Evolutionary conservation across 2,888 invertebrate species (phyloP), one percentile per base, ranked within the genome.

Genomic region (Acanthosepion pharaonis): DNA sequence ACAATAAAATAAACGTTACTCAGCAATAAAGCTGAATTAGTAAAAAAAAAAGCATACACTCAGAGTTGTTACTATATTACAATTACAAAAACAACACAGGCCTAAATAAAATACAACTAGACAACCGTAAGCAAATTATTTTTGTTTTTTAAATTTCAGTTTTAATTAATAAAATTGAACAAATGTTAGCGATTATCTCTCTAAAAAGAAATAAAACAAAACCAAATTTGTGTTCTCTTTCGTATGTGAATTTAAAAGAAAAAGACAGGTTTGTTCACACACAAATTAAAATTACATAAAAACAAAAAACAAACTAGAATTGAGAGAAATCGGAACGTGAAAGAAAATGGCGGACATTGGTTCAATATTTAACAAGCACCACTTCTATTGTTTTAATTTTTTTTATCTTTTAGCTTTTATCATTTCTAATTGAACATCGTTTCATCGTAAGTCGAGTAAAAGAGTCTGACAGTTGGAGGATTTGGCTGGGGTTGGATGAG

Each of bases 101-200:
- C 9, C 28, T 64, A 64, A 64, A 6, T 28, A 64, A 25, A 64
- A 28, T 11, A 28, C 25, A 20, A 28, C 25, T 64, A 28, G 64
- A 64, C 64, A 64, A 28, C 28, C 25, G 28, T 64, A 64, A 15
- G 18, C 15, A 55, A 55, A 55, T 18, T 55, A 18, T 15, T 20
- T 55, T 55, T 55, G 18, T 55, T 55, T 55, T 64, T 64, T 64
- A 28, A 28, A 8, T 78, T 28, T 78, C 3, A 78, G 9, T n/a
- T 78, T 78, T 78, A 78, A 78, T 78, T 78, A 78, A 78, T 78
- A 78, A 78, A n/a, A 78, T n/a, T n/a, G 28, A 78, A 78, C 78
- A 28, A 28, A 2, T n/a, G 64, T 28, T 28, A 64, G 64, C 28
- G 25, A n/a, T 78, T 78, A 78, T 78, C 78, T 9, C n/a, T 78